A percentile compares a stretch with the other conserved stretches of the same genome.
These are phyloP conservation scores for Xestia sexstrigata DNA, from an alignment of 2,888 invertebrate species.

Conservation along the genomic window DNA sequence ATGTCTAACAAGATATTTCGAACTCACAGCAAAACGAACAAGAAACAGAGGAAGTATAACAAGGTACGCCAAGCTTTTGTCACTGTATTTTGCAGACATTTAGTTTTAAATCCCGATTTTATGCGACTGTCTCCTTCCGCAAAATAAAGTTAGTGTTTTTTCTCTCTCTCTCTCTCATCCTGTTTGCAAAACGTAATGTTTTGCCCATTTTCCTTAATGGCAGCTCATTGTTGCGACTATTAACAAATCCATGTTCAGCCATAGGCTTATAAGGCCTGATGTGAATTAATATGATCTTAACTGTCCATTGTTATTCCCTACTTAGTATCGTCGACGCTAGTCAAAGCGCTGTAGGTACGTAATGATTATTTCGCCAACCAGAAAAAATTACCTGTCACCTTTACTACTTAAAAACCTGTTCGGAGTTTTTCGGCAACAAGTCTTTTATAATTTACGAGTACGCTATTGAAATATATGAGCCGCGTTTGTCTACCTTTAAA, in stretches of 20 bases:
- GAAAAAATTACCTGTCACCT: conserved; percentile 12
- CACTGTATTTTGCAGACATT: not conserved
- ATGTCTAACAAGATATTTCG: conserved; percentile 82
- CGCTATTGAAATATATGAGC: not conserved
- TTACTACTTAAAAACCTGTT: conserved; percentile 16
- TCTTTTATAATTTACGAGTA: not conserved
- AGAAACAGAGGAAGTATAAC: conserved; percentile 72
- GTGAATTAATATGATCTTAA: conserved; percentile 38
- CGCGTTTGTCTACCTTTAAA: not conserved
- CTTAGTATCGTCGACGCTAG: conserved; percentile 37
- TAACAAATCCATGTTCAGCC: conserved; percentile 24
- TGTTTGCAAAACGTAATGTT: conserved; percentile 1
- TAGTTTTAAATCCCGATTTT: not conserved
- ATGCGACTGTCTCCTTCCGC: not conserved
- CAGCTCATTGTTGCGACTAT: conserved; percentile 33
- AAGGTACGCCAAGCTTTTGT: conserved; percentile 73
- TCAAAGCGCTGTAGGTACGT: conserved; percentile 16
- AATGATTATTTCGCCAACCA: conserved; percentile 11
- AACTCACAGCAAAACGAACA: conserved; percentile 69
- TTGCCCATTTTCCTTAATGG: conserved; percentile 14
- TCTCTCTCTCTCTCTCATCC: no score
- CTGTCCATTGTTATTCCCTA: conserved; percentile 42
- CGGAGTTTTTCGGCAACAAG: not conserved
- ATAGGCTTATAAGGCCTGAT: conserved; percentile 17
- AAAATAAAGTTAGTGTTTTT: not conserved